These are phyloP conservation scores for Hymenochirus boettgeri DNA, from an alignment of 2,113 vertebrate species.

Conservation along the genomic window DNA sequence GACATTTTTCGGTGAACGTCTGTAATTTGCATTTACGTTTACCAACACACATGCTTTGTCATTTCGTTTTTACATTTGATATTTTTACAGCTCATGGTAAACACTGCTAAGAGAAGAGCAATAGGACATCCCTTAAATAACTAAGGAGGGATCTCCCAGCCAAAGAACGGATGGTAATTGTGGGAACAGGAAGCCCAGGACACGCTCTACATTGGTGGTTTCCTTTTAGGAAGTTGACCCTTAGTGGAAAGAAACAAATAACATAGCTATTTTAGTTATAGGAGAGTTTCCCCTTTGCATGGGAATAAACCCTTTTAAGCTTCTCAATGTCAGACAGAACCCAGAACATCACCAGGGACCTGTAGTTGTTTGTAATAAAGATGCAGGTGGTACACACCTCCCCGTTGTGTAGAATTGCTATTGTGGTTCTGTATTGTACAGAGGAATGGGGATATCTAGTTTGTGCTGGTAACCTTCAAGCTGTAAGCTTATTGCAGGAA, in stretches of 20 bases:
- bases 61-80: too few relatives aligned
- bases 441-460: too few relatives aligned
- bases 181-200: conserved; percentile 36
- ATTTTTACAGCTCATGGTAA: background rate
- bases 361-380: conserved; percentile 5
- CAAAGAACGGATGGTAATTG: conserved; percentile 19
- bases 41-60: too few relatives aligned
- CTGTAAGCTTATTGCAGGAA: too few relatives aligned
- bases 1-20: too few relatives aligned
- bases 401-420: conserved; percentile 11
- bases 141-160: background rate
- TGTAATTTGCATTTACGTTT: too few relatives aligned
- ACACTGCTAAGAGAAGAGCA: background rate
- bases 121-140: background rate
- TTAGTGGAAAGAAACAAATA: conserved; percentile 16
- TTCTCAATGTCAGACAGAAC: conserved; percentile 17
- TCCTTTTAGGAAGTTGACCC: conserved; percentile 27
- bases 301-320: conserved; percentile 18
- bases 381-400: conserved; percentile 6
- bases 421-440: conserved; percentile 8
- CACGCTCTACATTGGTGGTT: background rate
- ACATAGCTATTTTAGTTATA: conserved; percentile 17
- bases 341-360: conserved; percentile 15
- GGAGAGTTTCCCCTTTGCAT: conserved; percentile 26
- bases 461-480: too few relatives aligned